Conservation (phyloP, 1,140 invertebrate species). For the Phymastichus coffea region DNA sequence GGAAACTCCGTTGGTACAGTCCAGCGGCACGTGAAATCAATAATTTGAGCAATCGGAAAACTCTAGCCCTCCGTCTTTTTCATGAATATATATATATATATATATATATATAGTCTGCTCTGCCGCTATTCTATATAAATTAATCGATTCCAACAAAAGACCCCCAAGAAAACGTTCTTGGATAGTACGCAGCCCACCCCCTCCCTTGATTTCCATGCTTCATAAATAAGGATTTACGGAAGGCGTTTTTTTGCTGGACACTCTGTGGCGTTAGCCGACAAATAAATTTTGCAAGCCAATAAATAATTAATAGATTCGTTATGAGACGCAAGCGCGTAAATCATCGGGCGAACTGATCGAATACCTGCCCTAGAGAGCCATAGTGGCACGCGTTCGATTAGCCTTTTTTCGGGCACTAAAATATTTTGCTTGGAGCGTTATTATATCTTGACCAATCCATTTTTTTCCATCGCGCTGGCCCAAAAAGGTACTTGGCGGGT, state of each 20-base stretch:
- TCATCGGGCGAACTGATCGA: constrained; percentile 29
- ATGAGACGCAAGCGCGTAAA: constrained; percentile 43
- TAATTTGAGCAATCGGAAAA: constrained; percentile 20
- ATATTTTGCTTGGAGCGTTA: neutral
- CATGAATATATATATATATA: too few species aligned
- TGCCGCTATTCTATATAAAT: neutral
- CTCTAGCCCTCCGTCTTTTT: neutral
- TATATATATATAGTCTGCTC: too few species aligned
- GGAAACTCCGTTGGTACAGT: constrained; percentile 7
- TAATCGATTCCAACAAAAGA: neutral
- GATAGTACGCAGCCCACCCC: neutral
- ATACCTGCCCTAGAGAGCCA: constrained; percentile 14
- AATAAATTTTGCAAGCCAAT: constrained; percentile 46
- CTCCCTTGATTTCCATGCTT: constrained; percentile 6
- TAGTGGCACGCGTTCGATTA: constrained; percentile 1
- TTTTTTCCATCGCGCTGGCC: too few species aligned
- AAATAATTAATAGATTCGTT: constrained; percentile 52
- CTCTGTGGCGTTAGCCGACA: constrained; percentile 36
- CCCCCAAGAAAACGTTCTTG: neutral
- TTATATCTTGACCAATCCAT: too few species aligned
- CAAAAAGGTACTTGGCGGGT: too few species aligned
- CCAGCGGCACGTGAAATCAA: constrained; percentile 19
- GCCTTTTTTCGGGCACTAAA: constrained; percentile 3
- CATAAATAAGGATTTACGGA: constrained; percentile 28
- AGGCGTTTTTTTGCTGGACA: constrained; percentile 20